Conservation (phyloP, 2,113 vertebrate species). For the Sinocyclocheilus anshuiensis region DNA sequence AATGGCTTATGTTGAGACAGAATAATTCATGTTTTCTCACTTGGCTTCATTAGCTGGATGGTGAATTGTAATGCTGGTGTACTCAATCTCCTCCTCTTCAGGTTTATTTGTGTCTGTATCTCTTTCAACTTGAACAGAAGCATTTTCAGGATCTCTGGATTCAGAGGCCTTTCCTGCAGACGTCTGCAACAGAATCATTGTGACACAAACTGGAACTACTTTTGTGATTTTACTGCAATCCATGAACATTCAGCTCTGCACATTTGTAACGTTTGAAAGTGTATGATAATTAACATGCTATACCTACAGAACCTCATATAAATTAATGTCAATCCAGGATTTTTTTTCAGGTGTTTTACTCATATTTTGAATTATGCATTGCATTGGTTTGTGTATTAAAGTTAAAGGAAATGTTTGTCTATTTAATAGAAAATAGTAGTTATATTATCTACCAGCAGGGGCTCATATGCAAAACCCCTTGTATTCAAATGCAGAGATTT, state of each 20-base stretch:
- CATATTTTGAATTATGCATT: neutral
- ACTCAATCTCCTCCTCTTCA: neutral
- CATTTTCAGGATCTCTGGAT: neutral
- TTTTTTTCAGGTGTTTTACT: neutral
- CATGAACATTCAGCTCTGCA: neutral
- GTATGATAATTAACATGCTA: neutral
- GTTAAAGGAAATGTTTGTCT: no score
- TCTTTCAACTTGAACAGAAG: neutral
- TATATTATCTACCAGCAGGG: neutral
- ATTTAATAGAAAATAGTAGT: neutral
- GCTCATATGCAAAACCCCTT: neutral
- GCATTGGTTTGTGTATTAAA: no score
- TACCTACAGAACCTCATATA: neutral
- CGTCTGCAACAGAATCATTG: neutral
- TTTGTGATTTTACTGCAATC: neutral
- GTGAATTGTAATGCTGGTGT: neutral
- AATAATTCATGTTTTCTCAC: neutral
- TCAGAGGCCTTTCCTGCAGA: neutral
- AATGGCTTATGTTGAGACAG: neutral
- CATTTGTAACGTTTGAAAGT: neutral
- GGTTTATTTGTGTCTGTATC: neutral
- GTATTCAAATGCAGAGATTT: neutral
- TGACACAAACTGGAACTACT: neutral
- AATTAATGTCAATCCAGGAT: neutral
- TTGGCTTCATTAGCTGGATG: neutral